Percentiles rank a stretch among this genome's conserved stretches.
These are phyloP conservation scores for Apis cerana DNA, from an alignment of 1,140 invertebrate species.

Conservation along the genomic window DNA sequence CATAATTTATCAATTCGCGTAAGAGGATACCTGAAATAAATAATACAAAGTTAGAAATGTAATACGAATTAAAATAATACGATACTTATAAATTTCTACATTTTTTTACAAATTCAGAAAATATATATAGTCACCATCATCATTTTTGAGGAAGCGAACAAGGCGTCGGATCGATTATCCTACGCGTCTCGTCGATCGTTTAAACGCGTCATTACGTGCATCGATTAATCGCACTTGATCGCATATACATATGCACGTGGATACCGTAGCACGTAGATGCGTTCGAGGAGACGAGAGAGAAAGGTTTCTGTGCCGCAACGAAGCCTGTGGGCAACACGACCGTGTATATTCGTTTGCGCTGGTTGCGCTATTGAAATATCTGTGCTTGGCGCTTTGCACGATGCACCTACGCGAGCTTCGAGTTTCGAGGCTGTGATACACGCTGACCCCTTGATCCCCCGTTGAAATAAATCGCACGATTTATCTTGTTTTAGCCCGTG, in stretches of 20 bases:
- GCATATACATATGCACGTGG: not conserved
- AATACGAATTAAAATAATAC: too few relatives aligned
- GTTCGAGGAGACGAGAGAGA: slow-evolving; percentile 32
- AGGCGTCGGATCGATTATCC: slow-evolving; percentile 33
- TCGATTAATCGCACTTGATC: slow-evolving; percentile 52
- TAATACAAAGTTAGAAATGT: too few relatives aligned
- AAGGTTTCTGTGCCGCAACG: slow-evolving; percentile 57
- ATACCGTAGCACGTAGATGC: not conserved
- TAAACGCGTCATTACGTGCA: slow-evolving; percentile 57
- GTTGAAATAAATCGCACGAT: slow-evolving; percentile 26
- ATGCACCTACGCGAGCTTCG: slow-evolving; percentile 37
- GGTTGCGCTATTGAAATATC: slow-evolving; percentile 43
- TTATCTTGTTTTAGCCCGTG: slow-evolving; percentile 32
- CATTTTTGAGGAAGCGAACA: not conserved
- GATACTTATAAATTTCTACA: too few relatives aligned
- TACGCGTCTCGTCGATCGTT: slow-evolving; percentile 58
- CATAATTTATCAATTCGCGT: too few relatives aligned
- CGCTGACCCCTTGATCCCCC: not conserved
- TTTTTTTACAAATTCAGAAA: too few relatives aligned
- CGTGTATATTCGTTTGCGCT: not conserved
- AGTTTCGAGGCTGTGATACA: not conserved
- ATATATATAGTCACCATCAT: too few relatives aligned
- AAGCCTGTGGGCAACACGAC: slow-evolving; percentile 52
- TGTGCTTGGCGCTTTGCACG: slow-evolving; percentile 8
- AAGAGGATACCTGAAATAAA: too few relatives aligned